Conservation (phyloP, 64 coral and sea anemone genomes). For the Trachythela sp. region DNA sequence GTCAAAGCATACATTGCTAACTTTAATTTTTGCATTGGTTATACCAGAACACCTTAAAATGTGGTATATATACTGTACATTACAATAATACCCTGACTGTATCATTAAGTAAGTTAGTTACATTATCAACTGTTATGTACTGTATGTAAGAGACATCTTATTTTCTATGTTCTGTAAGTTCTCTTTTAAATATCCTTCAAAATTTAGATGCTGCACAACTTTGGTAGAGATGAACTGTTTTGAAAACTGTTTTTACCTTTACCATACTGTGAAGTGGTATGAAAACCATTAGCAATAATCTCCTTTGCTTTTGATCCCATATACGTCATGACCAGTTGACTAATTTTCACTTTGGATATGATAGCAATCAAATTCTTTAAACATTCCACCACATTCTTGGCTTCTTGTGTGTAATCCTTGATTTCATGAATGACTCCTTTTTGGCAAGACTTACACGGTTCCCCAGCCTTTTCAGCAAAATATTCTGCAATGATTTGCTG, state of each 20-base stretch:
- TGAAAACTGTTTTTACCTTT: neutral
- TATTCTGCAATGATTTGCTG: no score
- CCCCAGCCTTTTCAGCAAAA: no score
- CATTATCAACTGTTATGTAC: neutral
- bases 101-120: neutral
- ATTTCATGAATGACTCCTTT: no score
- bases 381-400: neutral
- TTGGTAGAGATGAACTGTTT: neutral
- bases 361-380: neutral
- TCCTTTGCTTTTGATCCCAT: slow-evolving; percentile 11
- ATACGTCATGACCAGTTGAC: neutral
- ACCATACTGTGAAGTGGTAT: neutral
- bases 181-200: neutral
- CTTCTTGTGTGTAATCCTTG: neutral
- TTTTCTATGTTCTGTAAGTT: neutral
- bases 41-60: no score
- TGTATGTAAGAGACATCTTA: neutral
- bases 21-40: no score
- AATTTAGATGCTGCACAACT: neutral
- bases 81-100: no score
- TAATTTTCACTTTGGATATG: neutral
- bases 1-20: no score
- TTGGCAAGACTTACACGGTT: no score
- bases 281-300: neutral
- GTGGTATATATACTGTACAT: no score